Evolutionary conservation across 2,888 invertebrate species (phyloP), one percentile per base, ranked within the genome.

Genomic region (Schrankia costaestrigalis): DNA sequence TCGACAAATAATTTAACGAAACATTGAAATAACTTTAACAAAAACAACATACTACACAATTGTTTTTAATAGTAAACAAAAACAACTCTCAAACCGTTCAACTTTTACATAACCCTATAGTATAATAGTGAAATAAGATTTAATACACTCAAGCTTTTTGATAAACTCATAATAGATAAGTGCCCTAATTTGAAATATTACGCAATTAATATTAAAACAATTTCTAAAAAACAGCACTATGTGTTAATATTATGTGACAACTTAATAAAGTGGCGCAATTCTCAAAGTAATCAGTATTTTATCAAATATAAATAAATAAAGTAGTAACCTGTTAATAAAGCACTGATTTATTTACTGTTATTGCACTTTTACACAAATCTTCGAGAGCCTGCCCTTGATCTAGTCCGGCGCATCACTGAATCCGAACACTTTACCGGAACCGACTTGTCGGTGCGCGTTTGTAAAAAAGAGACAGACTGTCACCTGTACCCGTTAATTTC

Each of bases 181-280:
- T 17, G 17, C 17, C 23, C 15, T 27, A 36, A 31, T 30, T 21
- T 13, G 10, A 35, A 17, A 17, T 17, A 17, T 7, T 17, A 17
- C 17, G 17, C 7, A 17, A 17, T 17, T 17, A 4, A 17, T 17
- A 17, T 5, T 17, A 17, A 17, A 17, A 17, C 17, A 17, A 17
- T 17, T 17, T 17, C 5, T 17, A 17, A 17, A 17, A 17, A 17
- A 17, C 17, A 17, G 17, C 17, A 17, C 17, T 17, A 17, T 5
- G 17, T 17, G 17, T 17, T 5, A 17, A 17, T 7, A 17, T 17
- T 17, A 4, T 7, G 17, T 17, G 17, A 17, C 7, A 7, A 17
- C 17, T 17, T 17, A 17, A 17, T 17, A 17, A 17, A 17, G 17
- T 17, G 17, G 17, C 4, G 7, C 17, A 17, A 17, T 4, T 17